A percentile compares a stretch with the other conserved stretches of the same genome.
Conservation (phyloP, 2,888 invertebrate genomes). For the Mythimna loreyi region DNA sequence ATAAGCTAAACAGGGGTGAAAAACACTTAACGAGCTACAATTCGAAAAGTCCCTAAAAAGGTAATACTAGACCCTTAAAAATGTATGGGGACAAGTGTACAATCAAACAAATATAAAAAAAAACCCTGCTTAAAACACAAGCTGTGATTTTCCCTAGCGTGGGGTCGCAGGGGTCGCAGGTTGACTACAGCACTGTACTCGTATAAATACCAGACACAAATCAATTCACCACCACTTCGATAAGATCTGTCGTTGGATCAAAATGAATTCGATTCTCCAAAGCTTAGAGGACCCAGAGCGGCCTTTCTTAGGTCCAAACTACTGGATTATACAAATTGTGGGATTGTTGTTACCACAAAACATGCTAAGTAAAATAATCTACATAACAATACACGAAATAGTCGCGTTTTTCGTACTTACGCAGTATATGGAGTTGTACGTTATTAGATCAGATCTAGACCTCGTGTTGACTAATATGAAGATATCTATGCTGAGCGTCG, state of each 20-base stretch:
- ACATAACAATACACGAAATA: conserved; percentile 74
- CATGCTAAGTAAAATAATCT: conserved; percentile 63
- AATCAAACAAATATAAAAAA: conserved; percentile 40
- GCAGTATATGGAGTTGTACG: conserved; percentile 81
- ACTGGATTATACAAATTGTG: conserved; percentile 76
- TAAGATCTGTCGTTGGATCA: conserved; percentile 37
- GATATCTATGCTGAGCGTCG: conserved; percentile 83
- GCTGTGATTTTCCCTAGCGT: conserved; percentile 57
- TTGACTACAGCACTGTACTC: conserved; percentile 30
- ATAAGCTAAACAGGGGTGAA: conserved; percentile 2
- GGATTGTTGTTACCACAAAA: conserved; percentile 79
- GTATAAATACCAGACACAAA: conserved; percentile 63
- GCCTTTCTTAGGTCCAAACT: conserved; percentile 81
- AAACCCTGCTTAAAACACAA: conserved; percentile 30
- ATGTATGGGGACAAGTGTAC: conserved; percentile 50
- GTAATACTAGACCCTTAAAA: conserved; percentile 49
- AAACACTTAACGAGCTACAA: neutral
- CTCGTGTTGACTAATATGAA: conserved; percentile 81
- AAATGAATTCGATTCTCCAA: conserved; percentile 67
- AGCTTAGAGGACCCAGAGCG: conserved; percentile 75
- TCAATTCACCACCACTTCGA: conserved; percentile 39
- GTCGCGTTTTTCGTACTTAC: conserved; percentile 78
- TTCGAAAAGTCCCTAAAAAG: conserved; percentile 16
- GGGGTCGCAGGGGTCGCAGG: conserved; percentile 53
- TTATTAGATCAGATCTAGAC: conserved; percentile 79